Evolutionary conservation across 53 echinoderm and acorn worm genomes (phyloP).

Genomic region (Crossaster papposus): DNA sequence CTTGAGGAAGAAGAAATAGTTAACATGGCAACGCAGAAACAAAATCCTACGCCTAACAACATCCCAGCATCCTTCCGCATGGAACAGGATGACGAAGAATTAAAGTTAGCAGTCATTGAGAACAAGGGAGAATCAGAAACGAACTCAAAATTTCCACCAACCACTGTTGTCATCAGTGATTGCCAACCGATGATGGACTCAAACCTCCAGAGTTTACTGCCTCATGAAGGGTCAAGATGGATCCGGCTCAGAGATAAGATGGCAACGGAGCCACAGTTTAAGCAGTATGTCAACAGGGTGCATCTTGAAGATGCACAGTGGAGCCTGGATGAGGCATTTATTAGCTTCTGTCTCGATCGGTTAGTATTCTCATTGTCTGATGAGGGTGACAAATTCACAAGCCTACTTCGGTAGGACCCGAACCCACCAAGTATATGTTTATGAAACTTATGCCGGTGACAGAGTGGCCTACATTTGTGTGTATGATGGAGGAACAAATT

Average conservation of each 20-base stretch:
- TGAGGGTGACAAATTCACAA: too few relatives aligned
- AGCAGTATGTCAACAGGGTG: conserved; percentile 19
- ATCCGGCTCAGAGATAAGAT: conserved; percentile 29
- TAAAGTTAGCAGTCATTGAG: background rate
- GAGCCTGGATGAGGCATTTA: conserved; percentile 50
- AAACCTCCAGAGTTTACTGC: conserved; percentile 17
- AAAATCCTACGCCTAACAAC: background rate
- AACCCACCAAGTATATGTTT: too few relatives aligned
- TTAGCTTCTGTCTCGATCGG: conserved; percentile 56
- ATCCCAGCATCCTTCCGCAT: background rate
- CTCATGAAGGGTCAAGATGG: conserved; percentile 46
- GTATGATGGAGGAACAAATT: too few relatives aligned
- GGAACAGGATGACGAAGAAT: background rate
- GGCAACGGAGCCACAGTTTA: background rate
- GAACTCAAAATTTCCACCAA: background rate
- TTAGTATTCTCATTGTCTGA: background rate
- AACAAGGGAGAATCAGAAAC: background rate
- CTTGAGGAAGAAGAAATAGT: background rate
- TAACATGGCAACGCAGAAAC: background rate
- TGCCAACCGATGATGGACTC: background rate
- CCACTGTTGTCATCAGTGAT: background rate
- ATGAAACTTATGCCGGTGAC: too few relatives aligned
- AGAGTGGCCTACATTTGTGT: too few relatives aligned
- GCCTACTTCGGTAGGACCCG: too few relatives aligned
- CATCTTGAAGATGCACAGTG: background rate